These are phyloP conservation scores for Raja brachyura DNA, from an alignment of 2,113 vertebrate species.

Conservation along the genomic window DNA sequence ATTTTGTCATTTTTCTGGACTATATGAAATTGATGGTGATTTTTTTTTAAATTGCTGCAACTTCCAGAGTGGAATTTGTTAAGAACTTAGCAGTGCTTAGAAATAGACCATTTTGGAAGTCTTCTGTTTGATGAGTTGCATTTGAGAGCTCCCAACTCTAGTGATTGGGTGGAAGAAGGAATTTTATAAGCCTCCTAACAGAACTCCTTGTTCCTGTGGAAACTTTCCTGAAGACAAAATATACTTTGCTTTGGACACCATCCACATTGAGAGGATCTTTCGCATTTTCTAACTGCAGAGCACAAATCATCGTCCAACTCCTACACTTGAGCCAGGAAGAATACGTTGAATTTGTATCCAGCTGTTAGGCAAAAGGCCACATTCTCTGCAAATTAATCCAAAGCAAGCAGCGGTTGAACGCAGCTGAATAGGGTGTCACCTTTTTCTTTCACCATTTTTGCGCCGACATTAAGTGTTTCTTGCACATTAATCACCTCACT, in stretches of 20 bases:
- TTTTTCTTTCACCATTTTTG: not conserved
- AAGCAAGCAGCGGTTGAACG: not conserved
- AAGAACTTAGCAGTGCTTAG: not conserved
- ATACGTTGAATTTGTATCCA: not conserved
- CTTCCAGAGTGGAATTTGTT: not conserved
- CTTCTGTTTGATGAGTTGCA: not conserved
- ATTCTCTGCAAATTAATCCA: not conserved
- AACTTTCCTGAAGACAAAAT: conserved; percentile 15
- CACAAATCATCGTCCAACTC: not conserved
- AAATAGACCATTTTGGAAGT: not conserved
- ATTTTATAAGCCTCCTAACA: not conserved
- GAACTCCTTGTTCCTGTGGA: not conserved
- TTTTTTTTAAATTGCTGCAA: not conserved
- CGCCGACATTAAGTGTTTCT: not conserved
- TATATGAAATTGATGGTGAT: not conserved
- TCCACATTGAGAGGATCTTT: not conserved
- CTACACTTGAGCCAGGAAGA: not conserved
- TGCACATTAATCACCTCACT: too few species aligned
- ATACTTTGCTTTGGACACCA: not conserved
- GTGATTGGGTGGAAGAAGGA: not conserved
- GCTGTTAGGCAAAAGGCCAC: conserved; percentile 6
- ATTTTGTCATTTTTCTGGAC: not conserved
- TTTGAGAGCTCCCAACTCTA: not conserved
- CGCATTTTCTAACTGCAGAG: not conserved
- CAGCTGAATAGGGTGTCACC: not conserved